phyloP scores from a whole-genome alignment of 1,140 invertebrate species.

The Bathynomus jamesi region DNA sequence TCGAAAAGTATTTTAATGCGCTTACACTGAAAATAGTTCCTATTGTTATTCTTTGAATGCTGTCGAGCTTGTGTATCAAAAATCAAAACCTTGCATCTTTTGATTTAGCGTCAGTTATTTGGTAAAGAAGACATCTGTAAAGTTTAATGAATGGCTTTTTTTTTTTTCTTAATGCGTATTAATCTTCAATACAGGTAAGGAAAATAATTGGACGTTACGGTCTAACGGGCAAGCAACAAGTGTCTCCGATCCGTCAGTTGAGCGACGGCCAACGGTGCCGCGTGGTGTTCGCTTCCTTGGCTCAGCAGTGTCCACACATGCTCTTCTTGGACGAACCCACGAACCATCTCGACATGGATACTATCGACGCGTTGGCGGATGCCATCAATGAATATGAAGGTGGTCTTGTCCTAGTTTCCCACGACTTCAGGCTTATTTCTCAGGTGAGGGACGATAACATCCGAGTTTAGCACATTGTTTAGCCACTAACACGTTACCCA shows the following conservation, averaged over 20 bases:
- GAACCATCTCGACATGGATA: slow-evolving; percentile 99
- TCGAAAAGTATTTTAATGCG: too few species aligned
- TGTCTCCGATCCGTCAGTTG: slow-evolving; percentile 93
- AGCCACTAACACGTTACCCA: background rate
- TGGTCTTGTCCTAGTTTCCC: slow-evolving; percentile 93
- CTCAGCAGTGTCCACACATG: slow-evolving; percentile 73
- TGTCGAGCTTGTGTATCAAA: too few species aligned
- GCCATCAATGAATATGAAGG: slow-evolving; percentile 97
- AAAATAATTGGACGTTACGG: slow-evolving; percentile 98
- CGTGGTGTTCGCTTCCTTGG: slow-evolving; percentile 90
- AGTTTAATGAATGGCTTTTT: too few species aligned
- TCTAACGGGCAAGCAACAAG: slow-evolving; percentile 90
- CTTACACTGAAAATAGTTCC: too few species aligned
- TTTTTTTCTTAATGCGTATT: slow-evolving; percentile 2
- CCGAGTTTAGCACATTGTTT: background rate
- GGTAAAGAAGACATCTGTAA: slow-evolving; percentile 4
- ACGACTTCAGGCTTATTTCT: slow-evolving; percentile 96
- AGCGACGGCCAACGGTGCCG: slow-evolving; percentile 97
- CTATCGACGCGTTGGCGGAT: slow-evolving; percentile 94
- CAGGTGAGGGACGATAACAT: slow-evolving; percentile 68
- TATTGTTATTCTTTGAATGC: too few species aligned
- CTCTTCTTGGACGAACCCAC: slow-evolving; percentile 95
- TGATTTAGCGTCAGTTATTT: background rate
- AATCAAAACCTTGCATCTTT: too few species aligned
- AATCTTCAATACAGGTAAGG: slow-evolving; percentile 60